A percentile compares a stretch with the other conserved stretches of the same genome.
phyloP scores from a whole-genome alignment of 1,140 invertebrate species.

The Anoplophora glabripennis region DNA sequence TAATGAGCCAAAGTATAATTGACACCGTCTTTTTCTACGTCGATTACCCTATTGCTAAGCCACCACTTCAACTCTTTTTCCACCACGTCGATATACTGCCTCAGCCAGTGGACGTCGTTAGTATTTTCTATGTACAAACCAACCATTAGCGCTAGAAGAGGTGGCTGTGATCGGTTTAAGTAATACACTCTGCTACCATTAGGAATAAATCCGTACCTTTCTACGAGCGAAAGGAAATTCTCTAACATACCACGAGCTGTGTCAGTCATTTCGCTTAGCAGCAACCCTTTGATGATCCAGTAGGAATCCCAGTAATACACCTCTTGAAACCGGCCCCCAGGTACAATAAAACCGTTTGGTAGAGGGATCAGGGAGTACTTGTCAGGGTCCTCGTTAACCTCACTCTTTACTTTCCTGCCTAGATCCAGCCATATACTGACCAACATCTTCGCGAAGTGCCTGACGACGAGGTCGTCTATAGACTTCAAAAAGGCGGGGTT shows the following conservation, averaged over 20 bases:
- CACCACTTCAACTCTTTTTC: constrained; percentile 71
- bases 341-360: constrained; percentile 77
- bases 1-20: constrained; percentile 57
- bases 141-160: constrained; percentile 76
- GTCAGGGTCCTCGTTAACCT: constrained; percentile 61
- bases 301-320: constrained; percentile 91
- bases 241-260: constrained; percentile 76
- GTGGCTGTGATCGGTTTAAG: constrained; percentile 81
- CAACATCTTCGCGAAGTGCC: constrained; percentile 57
- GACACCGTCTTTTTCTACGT: constrained; percentile 54
- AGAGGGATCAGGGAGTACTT: constrained; percentile 72
- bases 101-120: constrained; percentile 63
- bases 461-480: constrained; percentile 62
- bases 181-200: constrained; percentile 73
- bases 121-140: constrained; percentile 65
- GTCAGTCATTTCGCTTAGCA: constrained; percentile 71
- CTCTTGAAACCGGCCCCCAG: constrained; percentile 83
- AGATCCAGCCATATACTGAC: constrained; percentile 71
- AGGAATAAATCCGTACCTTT: constrained; percentile 58
- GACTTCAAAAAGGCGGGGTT: constrained; percentile 60
- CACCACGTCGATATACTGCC: constrained; percentile 56
- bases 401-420: constrained; percentile 62
- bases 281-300: constrained; percentile 78
- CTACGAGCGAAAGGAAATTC: constrained; percentile 67
- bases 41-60: constrained; percentile 56